phyloP scores from a whole-genome alignment of 2,888 invertebrate species.

The Tridacna gigas region DNA sequence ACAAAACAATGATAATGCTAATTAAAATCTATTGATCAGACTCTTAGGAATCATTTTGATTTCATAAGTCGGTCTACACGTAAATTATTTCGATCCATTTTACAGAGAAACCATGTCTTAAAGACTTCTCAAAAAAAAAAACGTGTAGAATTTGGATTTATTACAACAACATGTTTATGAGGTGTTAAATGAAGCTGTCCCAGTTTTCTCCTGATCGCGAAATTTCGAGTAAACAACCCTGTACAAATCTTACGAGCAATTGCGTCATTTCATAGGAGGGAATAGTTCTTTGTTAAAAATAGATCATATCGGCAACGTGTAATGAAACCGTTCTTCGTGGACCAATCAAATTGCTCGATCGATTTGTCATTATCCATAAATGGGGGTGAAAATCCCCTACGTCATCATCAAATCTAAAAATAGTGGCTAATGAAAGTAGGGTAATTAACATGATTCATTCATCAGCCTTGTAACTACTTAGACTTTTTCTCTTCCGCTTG shows the following conservation, averaged over 20 bases:
- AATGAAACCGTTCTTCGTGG: not conserved
- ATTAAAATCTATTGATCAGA: too few species aligned
- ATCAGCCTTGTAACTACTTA: not conserved
- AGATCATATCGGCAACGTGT: slow-evolving; percentile 11
- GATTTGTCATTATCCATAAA: slow-evolving; percentile 23
- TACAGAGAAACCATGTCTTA: not conserved
- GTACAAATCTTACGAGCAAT: not conserved
- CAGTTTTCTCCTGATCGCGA: not conserved
- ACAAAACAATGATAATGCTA: too few species aligned
- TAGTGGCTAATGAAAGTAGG: slow-evolving; percentile 30
- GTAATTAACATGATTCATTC: slow-evolving; percentile 61
- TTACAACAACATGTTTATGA: too few species aligned
- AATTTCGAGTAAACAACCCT: slow-evolving; percentile 11
- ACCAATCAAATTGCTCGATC: slow-evolving; percentile 22
- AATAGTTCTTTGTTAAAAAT: slow-evolving; percentile 17
- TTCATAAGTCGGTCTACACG: too few species aligned
- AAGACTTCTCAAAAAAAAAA: not conserved
- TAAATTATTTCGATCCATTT: too few species aligned
- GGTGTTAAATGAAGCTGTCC: not conserved
- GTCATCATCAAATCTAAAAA: slow-evolving; percentile 31
- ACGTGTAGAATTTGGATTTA: too few species aligned
- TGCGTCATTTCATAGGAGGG: slow-evolving; percentile 11
- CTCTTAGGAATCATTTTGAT: too few species aligned
- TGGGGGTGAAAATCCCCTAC: slow-evolving; percentile 32
- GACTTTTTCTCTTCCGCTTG: not conserved